Evolutionary conservation across 2,797 vertebrate species (phyloP).

Genomic region (Kryptolebias ocellatus): DNA sequence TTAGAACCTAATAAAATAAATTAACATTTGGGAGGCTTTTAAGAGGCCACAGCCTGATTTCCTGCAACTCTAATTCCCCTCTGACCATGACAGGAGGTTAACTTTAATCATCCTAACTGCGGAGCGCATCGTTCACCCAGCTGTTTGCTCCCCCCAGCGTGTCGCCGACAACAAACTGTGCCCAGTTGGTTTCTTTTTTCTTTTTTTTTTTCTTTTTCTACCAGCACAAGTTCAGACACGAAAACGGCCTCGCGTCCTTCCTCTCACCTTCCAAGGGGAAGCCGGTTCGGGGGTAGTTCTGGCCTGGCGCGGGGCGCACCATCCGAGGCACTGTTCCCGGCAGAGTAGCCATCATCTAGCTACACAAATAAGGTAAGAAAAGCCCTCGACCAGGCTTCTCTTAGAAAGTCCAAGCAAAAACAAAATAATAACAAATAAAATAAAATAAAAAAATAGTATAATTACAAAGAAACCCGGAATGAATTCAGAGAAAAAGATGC

Average conservation of each 20-base stretch:
- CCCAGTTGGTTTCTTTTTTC: constrained; percentile 13
- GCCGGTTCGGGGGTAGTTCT: constrained; percentile 93
- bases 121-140: constrained; percentile 45
- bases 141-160: constrained; percentile 48
- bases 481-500: constrained; percentile 54
- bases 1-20: background rate
- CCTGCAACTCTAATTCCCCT: constrained; percentile 12
- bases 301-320: constrained; percentile 92
- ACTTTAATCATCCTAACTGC: constrained; percentile 55
- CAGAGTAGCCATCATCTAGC: constrained; percentile 88
- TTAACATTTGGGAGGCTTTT: background rate
- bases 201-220: constrained; percentile 8
- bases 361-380: constrained; percentile 63
- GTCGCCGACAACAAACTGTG: constrained; percentile 47
- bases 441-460: constrained; percentile 15
- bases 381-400: constrained; percentile 37
- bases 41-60: background rate
- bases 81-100: constrained; percentile 26
- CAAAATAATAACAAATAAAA: no score
- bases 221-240: constrained; percentile 38
- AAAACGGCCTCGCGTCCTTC: constrained; percentile 16
- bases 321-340: constrained; percentile 89
- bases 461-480: constrained; percentile 21
- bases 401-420: constrained; percentile 67
- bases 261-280: constrained; percentile 92